A percentile compares a stretch with the other conserved stretches of the same genome.
These are phyloP conservation scores for Ondatra zibethicus DNA, from an alignment of 2,113 vertebrate species.

Conservation along the genomic window DNA sequence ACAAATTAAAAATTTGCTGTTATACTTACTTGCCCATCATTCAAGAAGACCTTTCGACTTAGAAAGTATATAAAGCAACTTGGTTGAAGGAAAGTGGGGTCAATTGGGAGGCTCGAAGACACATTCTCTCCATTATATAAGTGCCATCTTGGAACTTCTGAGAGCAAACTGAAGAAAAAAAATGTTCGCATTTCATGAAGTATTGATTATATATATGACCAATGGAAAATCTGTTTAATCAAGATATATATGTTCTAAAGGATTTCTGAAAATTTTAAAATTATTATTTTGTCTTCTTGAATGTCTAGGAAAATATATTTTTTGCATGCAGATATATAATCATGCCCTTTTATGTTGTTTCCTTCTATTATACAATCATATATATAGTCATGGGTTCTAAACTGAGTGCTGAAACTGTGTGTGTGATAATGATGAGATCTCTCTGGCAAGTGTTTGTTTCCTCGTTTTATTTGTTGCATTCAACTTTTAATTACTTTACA, in stretches of 20 bases:
- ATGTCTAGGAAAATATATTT: not conserved
- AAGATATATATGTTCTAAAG: not conserved
- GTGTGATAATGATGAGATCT: not conserved
- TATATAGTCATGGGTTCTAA: not conserved
- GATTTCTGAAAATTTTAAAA: not conserved
- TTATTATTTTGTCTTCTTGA: not conserved
- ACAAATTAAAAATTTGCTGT: fast-evolving
- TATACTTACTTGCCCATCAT: not conserved
- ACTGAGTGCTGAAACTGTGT: not conserved
- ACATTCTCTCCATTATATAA: fast-evolving
- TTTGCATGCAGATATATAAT: not conserved
- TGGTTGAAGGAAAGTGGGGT: not conserved
- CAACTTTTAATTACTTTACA: not conserved
- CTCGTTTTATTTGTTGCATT: not conserved
- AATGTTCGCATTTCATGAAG: not conserved
- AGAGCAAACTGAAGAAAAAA: not conserved
- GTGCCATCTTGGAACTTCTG: not conserved
- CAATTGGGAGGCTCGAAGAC: fast-evolving
- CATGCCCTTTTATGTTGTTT: not conserved
- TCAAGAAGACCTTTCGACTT: not conserved
- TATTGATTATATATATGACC: not conserved
- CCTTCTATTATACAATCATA: not conserved
- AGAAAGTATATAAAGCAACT: not conserved
- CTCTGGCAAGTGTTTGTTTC: not conserved
- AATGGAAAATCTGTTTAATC: not conserved